A percentile compares a stretch with the other conserved stretches of the same genome.
Conservation (phyloP, 2,113 vertebrate genomes). For the Pantherophis guttatus region DNA sequence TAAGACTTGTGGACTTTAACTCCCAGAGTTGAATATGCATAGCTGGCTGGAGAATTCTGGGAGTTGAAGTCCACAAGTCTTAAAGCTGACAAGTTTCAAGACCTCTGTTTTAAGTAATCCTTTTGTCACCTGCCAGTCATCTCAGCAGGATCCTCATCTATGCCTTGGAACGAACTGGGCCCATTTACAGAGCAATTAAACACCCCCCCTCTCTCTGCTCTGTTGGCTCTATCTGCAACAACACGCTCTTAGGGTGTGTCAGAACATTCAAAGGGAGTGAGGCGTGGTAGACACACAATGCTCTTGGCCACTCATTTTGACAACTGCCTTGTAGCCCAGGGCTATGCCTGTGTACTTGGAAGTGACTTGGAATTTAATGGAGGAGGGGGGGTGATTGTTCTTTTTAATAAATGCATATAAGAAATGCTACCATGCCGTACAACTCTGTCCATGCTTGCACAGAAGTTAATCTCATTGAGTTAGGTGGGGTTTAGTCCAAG, state of each 20-base stretch:
- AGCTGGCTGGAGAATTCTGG: too few relatives aligned
- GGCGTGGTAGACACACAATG: not conserved
- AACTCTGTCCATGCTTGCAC: not conserved
- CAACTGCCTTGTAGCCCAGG: not conserved
- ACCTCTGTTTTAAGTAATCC: constrained; percentile 1
- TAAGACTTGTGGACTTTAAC: too few relatives aligned
- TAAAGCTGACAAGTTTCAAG: too few relatives aligned
- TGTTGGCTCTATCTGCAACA: constrained; percentile 13
- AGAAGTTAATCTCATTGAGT: not conserved
- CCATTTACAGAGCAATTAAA: constrained; percentile 38
- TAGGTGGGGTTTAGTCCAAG: not conserved
- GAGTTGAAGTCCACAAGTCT: too few relatives aligned
- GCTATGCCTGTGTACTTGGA: not conserved
- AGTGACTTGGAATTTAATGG: not conserved
- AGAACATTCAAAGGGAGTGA: not conserved
- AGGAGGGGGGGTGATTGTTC: not conserved
- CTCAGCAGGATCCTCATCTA: constrained; percentile 8
- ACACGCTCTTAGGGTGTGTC: constrained; percentile 7
- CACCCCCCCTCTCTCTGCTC: constrained; percentile 11
- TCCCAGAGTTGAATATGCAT: too few relatives aligned
- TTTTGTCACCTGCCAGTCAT: constrained; percentile 51
- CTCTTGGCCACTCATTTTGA: not conserved
- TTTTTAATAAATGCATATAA: not conserved
- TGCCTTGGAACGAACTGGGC: constrained; percentile 5
- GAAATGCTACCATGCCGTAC: not conserved